phyloP scores from a whole-genome alignment of 2,888 invertebrate genomes.

The Pammene aurita region DNA sequence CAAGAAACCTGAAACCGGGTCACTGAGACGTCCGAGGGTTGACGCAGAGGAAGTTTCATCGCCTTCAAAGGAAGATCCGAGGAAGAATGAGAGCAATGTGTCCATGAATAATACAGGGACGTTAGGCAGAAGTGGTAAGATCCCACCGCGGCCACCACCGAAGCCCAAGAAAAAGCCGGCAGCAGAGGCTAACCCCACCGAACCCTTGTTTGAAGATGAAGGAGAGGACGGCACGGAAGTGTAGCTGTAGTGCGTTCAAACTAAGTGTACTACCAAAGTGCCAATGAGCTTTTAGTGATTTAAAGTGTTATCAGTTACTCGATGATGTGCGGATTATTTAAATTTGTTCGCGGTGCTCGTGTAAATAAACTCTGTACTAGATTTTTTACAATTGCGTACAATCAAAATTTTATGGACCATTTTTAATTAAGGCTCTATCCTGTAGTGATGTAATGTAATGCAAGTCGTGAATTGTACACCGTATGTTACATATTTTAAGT shows the following conservation, averaged over 20 bases:
- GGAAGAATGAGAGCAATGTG: slow-evolving; percentile 65
- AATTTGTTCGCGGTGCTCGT: slow-evolving; percentile 76
- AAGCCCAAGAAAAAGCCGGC: slow-evolving; percentile 91
- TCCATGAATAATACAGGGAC: slow-evolving; percentile 75
- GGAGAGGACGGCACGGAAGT: slow-evolving; percentile 95
- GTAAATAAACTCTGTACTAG: slow-evolving; percentile 80
- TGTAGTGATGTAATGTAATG: slow-evolving; percentile 38
- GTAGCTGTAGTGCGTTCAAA: slow-evolving; percentile 73
- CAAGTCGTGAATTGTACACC: slow-evolving; percentile 51
- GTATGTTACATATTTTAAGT: slow-evolving; percentile 70
- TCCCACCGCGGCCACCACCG: slow-evolving; percentile 92
- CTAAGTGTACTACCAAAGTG: slow-evolving; percentile 69
- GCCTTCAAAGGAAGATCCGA: slow-evolving; percentile 70
- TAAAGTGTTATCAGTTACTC: slow-evolving; percentile 58
- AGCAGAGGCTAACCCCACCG: slow-evolving; percentile 82
- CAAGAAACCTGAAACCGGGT: slow-evolving; percentile 82
- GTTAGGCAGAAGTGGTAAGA: slow-evolving; percentile 84
- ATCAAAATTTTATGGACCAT: slow-evolving; percentile 73
- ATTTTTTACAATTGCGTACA: slow-evolving; percentile 81
- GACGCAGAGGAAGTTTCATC: slow-evolving; percentile 68
- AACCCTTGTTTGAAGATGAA: slow-evolving; percentile 93
- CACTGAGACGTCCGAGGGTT: slow-evolving; percentile 67
- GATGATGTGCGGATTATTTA: slow-evolving; percentile 55
- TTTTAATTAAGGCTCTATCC: slow-evolving; percentile 53
- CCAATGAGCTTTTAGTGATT: slow-evolving; percentile 77